phyloP scores from a whole-genome alignment of 2,797 vertebrate genomes.

The Vireo griseus region DNA sequence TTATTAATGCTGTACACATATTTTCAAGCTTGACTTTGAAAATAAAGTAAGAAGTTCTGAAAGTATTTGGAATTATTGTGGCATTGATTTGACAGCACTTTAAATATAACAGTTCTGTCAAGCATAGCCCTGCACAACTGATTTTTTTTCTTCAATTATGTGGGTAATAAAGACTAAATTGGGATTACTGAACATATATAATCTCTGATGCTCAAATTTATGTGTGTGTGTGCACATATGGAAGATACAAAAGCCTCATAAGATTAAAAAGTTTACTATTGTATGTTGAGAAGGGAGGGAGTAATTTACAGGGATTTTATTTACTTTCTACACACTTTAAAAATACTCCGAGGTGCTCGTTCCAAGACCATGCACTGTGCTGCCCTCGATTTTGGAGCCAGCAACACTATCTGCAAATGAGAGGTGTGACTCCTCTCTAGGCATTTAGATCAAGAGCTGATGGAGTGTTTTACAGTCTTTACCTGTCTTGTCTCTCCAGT shows the following conservation, averaged over 20 bases:
- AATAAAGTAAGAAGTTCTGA: not conserved
- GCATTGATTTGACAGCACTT: not conserved
- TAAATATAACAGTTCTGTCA: not conserved
- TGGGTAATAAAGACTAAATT: not conserved
- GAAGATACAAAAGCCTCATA: not conserved
- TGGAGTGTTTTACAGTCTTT: constrained; percentile 24
- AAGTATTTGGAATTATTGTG: not conserved
- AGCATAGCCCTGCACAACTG: not conserved
- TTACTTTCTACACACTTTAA: not conserved
- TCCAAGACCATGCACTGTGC: not conserved
- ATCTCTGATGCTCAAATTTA: not conserved
- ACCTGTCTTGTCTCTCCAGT: constrained; percentile 32
- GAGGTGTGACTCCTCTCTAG: not conserved
- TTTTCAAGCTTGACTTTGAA: not conserved
- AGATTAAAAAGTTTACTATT: not conserved
- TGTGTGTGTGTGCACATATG: not conserved
- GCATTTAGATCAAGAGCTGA: not conserved
- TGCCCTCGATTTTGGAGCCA: not conserved
- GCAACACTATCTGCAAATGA: not conserved
- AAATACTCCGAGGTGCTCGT: not conserved
- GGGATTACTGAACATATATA: not conserved
- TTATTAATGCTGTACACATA: not conserved
- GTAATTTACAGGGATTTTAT: not conserved
- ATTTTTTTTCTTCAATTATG: not conserved
- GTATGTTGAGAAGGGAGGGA: not conserved